Base-by-base conservation (phyloP, 2,797 vertebrate species). In the Falco berigora region DNA sequence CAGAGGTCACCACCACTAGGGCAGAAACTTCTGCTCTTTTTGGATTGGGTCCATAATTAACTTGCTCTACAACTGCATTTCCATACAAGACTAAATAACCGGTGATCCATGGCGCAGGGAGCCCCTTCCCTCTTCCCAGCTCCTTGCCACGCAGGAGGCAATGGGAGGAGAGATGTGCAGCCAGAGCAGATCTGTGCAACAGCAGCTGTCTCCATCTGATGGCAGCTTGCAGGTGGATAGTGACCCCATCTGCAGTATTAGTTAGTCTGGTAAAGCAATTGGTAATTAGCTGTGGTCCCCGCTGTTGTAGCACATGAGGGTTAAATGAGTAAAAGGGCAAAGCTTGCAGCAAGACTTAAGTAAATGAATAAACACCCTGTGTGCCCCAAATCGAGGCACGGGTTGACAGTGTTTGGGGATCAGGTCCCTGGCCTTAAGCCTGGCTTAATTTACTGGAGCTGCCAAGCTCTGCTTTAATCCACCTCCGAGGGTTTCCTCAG, bases 261-360 rank as follows among this genome's bases (percentile, higher is more conserved):
- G 22, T 56, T 14, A 40, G 24, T 10, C 58, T 47, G 73, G 46
- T 17, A 52, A 56, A 56, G 47, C 63, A n/a, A 6, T 36, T 17
- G 16, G 7, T 18, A 17, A 27, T 42, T 21, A 47, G 36, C 52
- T 22, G 36, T 17, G 30, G 30, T 67, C 58, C 46, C 23, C 0
- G 1, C 49, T 21, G 36, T 30, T 3, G 1, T 1, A 24, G 20
- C 0, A 1, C 7, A 2, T 2, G 5, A 22, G 16, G 19, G 22
- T 30, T 67, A 52, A 23, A 36, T 1, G 52, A 47, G 34, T n/a
- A 28, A 36, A 55, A 58, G 52, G 42, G 17, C 55, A 8, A 17
- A 28, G 66, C 49, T 62, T 36, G 36, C 52, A 66, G 27, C 18
- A 7, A 50, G 44, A 9, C 13, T 6, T 0, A 3, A 6, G 11